Conservation (phyloP, 2,113 vertebrate species). For the Eretmochelys imbricata region DNA sequence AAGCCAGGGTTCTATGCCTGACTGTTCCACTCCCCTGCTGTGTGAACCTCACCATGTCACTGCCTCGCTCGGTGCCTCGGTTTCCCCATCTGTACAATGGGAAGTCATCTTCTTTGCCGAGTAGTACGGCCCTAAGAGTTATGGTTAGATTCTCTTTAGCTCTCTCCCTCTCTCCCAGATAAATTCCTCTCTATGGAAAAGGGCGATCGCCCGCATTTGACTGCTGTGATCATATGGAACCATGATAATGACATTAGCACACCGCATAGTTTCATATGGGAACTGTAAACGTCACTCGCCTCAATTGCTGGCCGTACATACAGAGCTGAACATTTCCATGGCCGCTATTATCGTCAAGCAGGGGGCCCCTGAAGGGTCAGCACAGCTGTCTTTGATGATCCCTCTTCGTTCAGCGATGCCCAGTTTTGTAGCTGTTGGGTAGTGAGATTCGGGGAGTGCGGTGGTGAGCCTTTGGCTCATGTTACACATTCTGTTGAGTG, state of each 20-base stretch:
- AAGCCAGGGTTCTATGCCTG: neutral
- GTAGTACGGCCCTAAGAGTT: fast-evolving
- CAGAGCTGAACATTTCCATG: neutral
- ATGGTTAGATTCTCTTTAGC: neutral
- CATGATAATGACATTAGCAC: neutral
- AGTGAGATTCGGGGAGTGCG: neutral
- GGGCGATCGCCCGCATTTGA: neutral
- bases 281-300: neutral
- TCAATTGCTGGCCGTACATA: fast-evolving
- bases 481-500: neutral
- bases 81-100: neutral
- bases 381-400: neutral
- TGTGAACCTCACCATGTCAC: fast-evolving
- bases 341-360: fast-evolving
- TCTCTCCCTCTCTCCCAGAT: neutral
- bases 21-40: neutral
- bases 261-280: neutral
- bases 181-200: neutral
- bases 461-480: neutral
- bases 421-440: fast-evolving
- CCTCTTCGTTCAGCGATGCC: neutral
- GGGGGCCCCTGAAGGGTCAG: neutral
- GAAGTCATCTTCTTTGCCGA: neutral
- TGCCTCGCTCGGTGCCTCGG: neutral
- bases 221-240: fast-evolving